These are phyloP conservation scores for Erannis defoliaria DNA, from an alignment of 2,888 invertebrate genomes.

Conservation along the genomic window DNA sequence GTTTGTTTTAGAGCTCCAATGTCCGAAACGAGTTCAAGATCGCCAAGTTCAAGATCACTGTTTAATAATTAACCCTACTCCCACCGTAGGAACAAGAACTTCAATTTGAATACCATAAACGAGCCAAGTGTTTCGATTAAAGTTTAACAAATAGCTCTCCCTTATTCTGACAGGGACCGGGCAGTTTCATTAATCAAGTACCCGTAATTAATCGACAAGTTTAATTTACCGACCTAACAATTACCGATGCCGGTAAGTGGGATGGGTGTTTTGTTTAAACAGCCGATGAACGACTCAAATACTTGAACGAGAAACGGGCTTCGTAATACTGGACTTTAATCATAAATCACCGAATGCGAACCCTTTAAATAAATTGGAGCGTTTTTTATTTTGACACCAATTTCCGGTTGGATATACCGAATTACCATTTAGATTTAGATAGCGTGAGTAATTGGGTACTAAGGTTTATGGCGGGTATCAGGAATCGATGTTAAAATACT, in stretches of 20 bases:
- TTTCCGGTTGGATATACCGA: slow-evolving; percentile 37
- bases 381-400: slow-evolving; percentile 42
- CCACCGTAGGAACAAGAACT: slow-evolving; percentile 6
- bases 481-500: slow-evolving; percentile 5
- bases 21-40: slow-evolving; percentile 11
- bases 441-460: slow-evolving; percentile 43
- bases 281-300: slow-evolving; percentile 35
- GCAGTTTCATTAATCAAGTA: slow-evolving; percentile 39
- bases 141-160: slow-evolving; percentile 37
- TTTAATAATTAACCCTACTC: slow-evolving; percentile 18
- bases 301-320: slow-evolving; percentile 15
- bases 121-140: slow-evolving; percentile 28
- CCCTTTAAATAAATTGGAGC: slow-evolving; percentile 42
- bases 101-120: slow-evolving; percentile 12
- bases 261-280: slow-evolving; percentile 54
- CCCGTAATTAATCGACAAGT: slow-evolving; percentile 40
- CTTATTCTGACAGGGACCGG: slow-evolving; percentile 24
- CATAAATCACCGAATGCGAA: slow-evolving; percentile 43
- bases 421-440: slow-evolving; percentile 43
- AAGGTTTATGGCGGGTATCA: slow-evolving; percentile 12
- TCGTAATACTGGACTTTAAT: slow-evolving; percentile 24
- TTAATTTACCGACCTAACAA: slow-evolving; percentile 52
- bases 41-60: slow-evolving; percentile 12
- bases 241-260: slow-evolving; percentile 43
- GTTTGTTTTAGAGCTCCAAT: slow-evolving; percentile 1